Base-by-base conservation (phyloP, 2,797 vertebrate genomes). In the Phrynocephalus forsythii region DNA sequence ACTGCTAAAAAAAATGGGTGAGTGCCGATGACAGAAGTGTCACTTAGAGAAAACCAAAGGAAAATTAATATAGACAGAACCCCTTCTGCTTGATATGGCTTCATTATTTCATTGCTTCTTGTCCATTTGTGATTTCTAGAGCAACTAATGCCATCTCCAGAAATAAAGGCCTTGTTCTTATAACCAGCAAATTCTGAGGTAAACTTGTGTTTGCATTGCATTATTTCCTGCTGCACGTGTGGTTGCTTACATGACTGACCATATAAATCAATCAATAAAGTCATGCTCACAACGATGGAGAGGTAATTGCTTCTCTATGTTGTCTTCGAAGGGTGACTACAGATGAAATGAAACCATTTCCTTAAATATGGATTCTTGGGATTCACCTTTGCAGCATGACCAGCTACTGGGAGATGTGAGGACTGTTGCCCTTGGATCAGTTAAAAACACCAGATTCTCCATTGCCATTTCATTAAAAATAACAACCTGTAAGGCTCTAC, bases 21-120 rank as follows among this genome's bases (percentile, higher is more conserved):
- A 84, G 38, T 6, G 6, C 26, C 6, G n/a, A 72, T 81, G 87
- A 76, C 16, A 83, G 87, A 91, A 83, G 80, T 79, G 86, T 94
- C 94, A 95, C 91, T 86, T 93, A 5, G 33, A 76, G 33, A 18
- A 71, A n/a, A n/a, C 10, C 2, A 38, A 33, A 20, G 33, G 6
- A 33, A 92, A 95, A 88, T 82, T 67, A 94, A 93, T 89, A 80
- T 88, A 91, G 81, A 9, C 86, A 88, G 30, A 91, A 77, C 84
- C 90, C 89, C 92, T 93, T 79, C 33, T 81, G 91, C 89, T 94
- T 85, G 75, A 89, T 33, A 48, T 66, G 83, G 2, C 71, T 93
- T 94, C 87, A 94, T 91, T 76, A 18, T 71, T 85, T 90, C 89
- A 92, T 91, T 91, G 93, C 89, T 94, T 89, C 92, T 67, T 83